Percentiles rank a stretch among this genome's conserved stretches.
Conservation (phyloP, 2,797 vertebrate species). For the Schizopygopsis pylzovi region DNA sequence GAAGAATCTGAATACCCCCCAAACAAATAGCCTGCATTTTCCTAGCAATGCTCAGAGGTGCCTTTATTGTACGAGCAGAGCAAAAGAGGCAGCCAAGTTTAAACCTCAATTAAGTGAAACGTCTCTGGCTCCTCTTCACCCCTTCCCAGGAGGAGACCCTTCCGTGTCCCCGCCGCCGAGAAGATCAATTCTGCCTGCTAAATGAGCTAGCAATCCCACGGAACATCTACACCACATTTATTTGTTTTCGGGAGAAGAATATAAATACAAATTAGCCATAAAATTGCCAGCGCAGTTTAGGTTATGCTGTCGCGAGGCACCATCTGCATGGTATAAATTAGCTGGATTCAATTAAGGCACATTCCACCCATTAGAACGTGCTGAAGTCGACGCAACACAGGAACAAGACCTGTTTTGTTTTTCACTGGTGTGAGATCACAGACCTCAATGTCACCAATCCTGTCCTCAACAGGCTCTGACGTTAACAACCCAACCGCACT, state of each 20-base stretch:
- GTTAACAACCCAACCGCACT: constrained; percentile 30
- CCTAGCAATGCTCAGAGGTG: constrained; percentile 36
- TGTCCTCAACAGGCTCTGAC: constrained; percentile 10
- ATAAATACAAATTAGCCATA: constrained; percentile 59
- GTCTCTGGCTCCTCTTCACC: constrained; percentile 41
- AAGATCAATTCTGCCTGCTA: constrained; percentile 55
- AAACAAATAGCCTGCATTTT: constrained; percentile 47
- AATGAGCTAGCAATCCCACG: constrained; percentile 44
- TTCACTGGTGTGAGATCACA: constrained; percentile 19
- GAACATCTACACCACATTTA: constrained; percentile 46
- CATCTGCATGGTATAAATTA: constrained; percentile 61
- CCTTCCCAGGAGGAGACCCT: constrained; percentile 19
- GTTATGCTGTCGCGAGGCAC: constrained; percentile 11
- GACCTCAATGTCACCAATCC: constrained; percentile 27
- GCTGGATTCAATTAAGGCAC: constrained; percentile 52
- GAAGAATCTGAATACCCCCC: constrained; percentile 48
- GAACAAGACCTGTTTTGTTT: neutral
- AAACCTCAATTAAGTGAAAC: constrained; percentile 53
- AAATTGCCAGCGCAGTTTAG: constrained; percentile 52
- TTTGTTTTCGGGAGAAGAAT: constrained; percentile 49
- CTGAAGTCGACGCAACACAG: constrained; percentile 40
- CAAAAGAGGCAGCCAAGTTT: constrained; percentile 40
- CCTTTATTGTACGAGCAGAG: constrained; percentile 36
- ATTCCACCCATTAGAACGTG: constrained; percentile 37
- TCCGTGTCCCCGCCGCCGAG: neutral